Percentiles rank a stretch among this genome's conserved stretches.
Evolutionary conservation across 2,113 vertebrate genomes (phyloP).

Genomic region (Scopus umbretta): DNA sequence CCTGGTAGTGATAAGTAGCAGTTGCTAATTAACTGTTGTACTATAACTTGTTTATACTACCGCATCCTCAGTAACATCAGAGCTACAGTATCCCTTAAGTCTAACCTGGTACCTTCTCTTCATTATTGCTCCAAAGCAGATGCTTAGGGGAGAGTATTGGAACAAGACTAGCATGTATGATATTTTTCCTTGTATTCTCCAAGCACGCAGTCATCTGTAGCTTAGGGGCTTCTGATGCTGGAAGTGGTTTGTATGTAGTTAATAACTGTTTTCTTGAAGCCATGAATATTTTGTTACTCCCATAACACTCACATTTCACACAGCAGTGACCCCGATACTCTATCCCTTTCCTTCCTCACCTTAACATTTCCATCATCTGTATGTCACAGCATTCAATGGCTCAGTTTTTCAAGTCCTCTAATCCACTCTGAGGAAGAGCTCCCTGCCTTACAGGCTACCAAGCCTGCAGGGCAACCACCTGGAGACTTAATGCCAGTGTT

Average conservation of each 20-base stretch:
- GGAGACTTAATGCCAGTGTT: background rate
- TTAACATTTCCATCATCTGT: background rate
- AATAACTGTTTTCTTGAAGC: background rate
- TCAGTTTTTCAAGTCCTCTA: background rate
- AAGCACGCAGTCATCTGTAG: background rate
- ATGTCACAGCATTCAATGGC: background rate
- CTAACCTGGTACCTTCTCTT: background rate
- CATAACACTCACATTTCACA: rapidly evolving
- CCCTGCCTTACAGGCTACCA: background rate
- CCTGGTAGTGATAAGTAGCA: background rate
- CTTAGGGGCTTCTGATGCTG: background rate
- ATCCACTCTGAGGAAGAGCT: background rate
- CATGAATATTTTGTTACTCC: background rate
- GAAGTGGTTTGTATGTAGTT: background rate
- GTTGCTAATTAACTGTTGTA: background rate
- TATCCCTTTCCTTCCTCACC: background rate
- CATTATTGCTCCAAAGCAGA: background rate
- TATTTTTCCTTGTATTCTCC: background rate
- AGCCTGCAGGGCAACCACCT: background rate
- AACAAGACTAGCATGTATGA: background rate
- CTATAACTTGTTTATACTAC: background rate
- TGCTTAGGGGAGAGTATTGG: background rate
- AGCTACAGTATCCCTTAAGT: background rate
- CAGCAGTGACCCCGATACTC: background rate
- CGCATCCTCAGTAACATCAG: background rate